A percentile compares a stretch with the other conserved stretches of the same genome.
Conservation (phyloP, 35 echinoderm and acorn worm species). For the Strongylocentrotus purpuratus region DNA sequence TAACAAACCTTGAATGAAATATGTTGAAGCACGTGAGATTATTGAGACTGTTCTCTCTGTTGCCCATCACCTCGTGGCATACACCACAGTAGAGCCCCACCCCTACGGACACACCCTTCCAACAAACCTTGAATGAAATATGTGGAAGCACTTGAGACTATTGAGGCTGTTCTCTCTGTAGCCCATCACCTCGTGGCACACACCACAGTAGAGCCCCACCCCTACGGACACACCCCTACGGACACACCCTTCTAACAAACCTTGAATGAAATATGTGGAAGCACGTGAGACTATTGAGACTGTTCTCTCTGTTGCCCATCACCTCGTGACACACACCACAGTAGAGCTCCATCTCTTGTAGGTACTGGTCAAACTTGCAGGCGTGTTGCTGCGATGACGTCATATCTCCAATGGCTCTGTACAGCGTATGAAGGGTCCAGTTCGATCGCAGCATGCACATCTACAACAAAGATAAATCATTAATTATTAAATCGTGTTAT, state of each 20-base stretch:
- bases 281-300: conserved; percentile 61
- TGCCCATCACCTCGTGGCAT: too few relatives aligned
- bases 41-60: too few relatives aligned
- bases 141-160: conserved; percentile 44
- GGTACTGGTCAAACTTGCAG: conserved; percentile 67
- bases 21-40: too few relatives aligned
- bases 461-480: conserved; percentile 33
- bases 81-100: too few relatives aligned
- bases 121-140: too few relatives aligned
- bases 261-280: conserved; percentile 76
- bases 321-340: conserved; percentile 90
- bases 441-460: conserved; percentile 82
- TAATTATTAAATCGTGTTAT: neutral
- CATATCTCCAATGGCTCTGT: conserved; percentile 55
- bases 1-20: too few relatives aligned
- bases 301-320: conserved; percentile 70
- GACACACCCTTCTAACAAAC: too few relatives aligned
- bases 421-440: conserved; percentile 78
- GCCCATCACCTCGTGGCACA: too few relatives aligned
- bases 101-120: too few relatives aligned
- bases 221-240: too few relatives aligned
- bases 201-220: too few relatives aligned
- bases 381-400: conserved; percentile 80
- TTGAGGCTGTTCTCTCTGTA: conserved; percentile 63
- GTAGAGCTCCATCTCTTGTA: conserved; percentile 78